A percentile compares a stretch with the other conserved stretches of the same genome.
phyloP scores from a whole-genome alignment of 2,113 vertebrate genomes.

The Cyphomyrus plagiostoma region DNA sequence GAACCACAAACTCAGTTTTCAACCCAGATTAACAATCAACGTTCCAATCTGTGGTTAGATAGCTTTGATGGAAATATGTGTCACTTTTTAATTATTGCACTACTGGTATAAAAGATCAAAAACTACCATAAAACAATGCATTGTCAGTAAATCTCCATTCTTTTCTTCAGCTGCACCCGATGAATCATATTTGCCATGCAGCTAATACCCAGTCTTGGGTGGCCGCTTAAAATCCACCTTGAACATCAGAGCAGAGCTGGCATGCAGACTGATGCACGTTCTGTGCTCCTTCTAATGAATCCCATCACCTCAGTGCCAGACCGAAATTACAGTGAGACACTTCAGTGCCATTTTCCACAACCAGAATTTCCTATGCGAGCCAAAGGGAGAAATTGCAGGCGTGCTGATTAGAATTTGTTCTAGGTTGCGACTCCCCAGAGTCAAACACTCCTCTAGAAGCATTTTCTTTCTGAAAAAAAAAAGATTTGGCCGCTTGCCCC shows the following conservation, averaged over 20 bases:
- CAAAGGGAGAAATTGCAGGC: not conserved
- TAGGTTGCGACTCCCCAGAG: not conserved
- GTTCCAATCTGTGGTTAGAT: not conserved
- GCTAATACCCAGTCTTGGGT: not conserved
- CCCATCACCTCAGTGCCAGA: not conserved
- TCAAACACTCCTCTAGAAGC: not conserved
- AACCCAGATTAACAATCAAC: not conserved
- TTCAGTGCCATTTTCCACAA: not conserved
- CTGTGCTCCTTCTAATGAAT: not conserved
- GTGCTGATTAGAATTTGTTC: not conserved
- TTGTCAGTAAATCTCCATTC: not conserved
- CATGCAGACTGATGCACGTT: not conserved
- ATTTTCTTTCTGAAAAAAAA: not conserved
- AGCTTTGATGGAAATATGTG: not conserved
- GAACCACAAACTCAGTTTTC: not conserved
- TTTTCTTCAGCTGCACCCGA: not conserved
- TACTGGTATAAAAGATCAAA: not conserved
- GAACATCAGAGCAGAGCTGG: not conserved
- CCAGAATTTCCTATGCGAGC: not conserved
- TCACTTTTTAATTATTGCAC: not conserved
- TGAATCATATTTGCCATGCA: not conserved
- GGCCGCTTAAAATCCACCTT: not conserved
- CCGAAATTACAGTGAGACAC: not conserved
- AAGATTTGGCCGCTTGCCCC: not conserved
- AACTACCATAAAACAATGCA: not conserved